Base-by-base conservation (phyloP, 2,113 vertebrate genomes). In the Oophaga pumilio region DNA sequence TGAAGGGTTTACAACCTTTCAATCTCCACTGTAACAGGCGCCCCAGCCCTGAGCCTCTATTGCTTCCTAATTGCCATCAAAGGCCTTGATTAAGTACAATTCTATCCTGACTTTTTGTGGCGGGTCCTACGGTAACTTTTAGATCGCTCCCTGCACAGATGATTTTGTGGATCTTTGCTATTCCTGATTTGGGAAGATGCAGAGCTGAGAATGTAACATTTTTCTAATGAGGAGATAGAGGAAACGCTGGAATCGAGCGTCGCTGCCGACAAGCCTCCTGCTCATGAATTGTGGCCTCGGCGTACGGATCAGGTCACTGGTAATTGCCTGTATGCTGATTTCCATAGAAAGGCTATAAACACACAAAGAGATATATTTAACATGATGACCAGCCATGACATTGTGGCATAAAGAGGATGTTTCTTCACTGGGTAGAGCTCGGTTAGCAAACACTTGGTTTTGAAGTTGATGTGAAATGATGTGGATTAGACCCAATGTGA, bases 301-400 rank as follows among this genome's bases (percentile, higher is more conserved):
- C 22, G 68, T 68, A 52, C 5, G 82, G n/a, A 50, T 53, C 50
- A 73, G 26, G 64, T 69, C 49, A 52, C 64, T 18, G 64, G 43
- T 71, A 73, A 85, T 71, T 85, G 68, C 43, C 66, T 57, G 68
- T 13, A 7, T 14, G 56, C 66, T 69, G 62, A 71, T 69, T 71
- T 33, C 66, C 62, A 22, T 71, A 43, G 26, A 82, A 24, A n/a
- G 26, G 14, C 28, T 26, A 22, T 82, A 84, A 69, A 56, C 66
- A 56, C 82, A 18, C 64, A 24, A 20, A n/a, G 68, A 24, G 50
- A 56, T 71, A 60, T 57, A 73, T 73, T 57, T 74, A 22, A 6
- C 17, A 11, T 56, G 82, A 50, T 15, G 28, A 24, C 53, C 26
- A 28, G 24, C 24, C 57, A 62, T 26, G 43, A 52, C 3, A 14